Conservation (phyloP, 1,140 invertebrate species). For the Bactericera cockerelli region DNA sequence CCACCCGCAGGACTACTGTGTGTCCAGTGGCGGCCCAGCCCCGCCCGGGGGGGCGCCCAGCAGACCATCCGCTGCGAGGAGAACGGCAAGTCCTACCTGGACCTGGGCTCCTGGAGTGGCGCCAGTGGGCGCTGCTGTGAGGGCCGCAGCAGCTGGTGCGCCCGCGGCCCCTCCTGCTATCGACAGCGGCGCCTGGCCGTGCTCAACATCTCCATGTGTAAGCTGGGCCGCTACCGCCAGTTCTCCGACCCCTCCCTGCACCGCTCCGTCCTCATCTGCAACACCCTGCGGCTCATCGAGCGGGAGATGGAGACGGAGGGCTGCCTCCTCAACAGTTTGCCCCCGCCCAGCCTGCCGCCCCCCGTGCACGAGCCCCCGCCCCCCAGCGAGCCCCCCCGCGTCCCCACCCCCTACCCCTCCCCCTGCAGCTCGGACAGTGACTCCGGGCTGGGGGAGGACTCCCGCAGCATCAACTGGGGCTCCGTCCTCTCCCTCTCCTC, state of each 20-base stretch:
- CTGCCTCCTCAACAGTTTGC: conserved; percentile 21
- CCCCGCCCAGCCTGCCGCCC: conserved; percentile 16
- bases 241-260: conserved; percentile 78
- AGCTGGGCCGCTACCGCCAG: conserved; percentile 72
- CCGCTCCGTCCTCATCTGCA: conserved; percentile 84
- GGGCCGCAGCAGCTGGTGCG: conserved; percentile 54
- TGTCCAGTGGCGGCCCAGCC: background rate
- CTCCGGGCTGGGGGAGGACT: conserved; percentile 61
- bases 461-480: conserved; percentile 75
- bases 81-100: conserved; percentile 78
- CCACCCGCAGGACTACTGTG: background rate
- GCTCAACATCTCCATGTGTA: conserved; percentile 82
- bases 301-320: conserved; percentile 72
- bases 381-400: conserved; percentile 32
- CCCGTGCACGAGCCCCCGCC: conserved; percentile 27
- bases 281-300: conserved; percentile 78
- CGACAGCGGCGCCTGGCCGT: conserved; percentile 71
- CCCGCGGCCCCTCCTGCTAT: conserved; percentile 45
- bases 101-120: conserved; percentile 51
- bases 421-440: conserved; percentile 39
- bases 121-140: conserved; percentile 42
- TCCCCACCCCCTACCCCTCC: conserved; percentile 27
- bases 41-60: conserved; percentile 29
- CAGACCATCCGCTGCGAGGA: conserved; percentile 73
- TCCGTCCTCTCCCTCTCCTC: conserved; percentile 65